Evolutionary conservation across 2,888 invertebrate species (phyloP).

Genomic region (Dryocosmus kuriphilus): DNA sequence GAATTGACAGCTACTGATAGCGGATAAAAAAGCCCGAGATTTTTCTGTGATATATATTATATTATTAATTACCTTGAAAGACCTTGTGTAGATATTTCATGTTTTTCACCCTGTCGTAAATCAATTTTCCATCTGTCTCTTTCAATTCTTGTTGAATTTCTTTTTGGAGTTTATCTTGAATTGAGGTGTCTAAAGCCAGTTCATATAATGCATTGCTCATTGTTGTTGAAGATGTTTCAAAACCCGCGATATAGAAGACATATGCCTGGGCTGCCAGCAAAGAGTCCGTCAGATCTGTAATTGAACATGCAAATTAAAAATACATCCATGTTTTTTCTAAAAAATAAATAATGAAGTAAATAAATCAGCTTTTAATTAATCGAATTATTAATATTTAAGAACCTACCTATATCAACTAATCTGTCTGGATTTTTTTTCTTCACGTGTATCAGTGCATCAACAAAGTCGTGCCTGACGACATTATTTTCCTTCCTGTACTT

Average conservation of each 20-base stretch:
- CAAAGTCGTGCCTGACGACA: slow-evolving; percentile 77
- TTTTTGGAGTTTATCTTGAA: slow-evolving; percentile 73
- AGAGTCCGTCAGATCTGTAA: slow-evolving; percentile 71
- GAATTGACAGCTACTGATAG: no score
- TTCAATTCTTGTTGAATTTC: slow-evolving; percentile 71
- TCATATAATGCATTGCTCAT: slow-evolving; percentile 76
- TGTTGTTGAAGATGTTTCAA: slow-evolving; percentile 78
- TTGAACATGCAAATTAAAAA: neutral
- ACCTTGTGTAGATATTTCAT: slow-evolving; percentile 77
- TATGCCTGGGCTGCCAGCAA: slow-evolving; percentile 76
- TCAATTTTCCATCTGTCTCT: slow-evolving; percentile 69
- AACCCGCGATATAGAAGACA: slow-evolving; percentile 78
- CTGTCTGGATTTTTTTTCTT: slow-evolving; percentile 61
- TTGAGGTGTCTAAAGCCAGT: slow-evolving; percentile 74
- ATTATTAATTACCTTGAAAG: slow-evolving; percentile 59
- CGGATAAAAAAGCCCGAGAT: no score
- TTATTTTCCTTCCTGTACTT: slow-evolving; percentile 73
- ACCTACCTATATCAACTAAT: slow-evolving; percentile 62
- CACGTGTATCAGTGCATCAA: slow-evolving; percentile 76
- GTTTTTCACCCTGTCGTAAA: slow-evolving; percentile 74
- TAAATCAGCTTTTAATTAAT: no score
- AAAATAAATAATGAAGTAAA: no score
- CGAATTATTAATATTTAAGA: no score
- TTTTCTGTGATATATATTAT: neutral
- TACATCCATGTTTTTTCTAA: no score